Evolutionary conservation across 2,888 invertebrate species (phyloP), one percentile per base, ranked within the genome.

Genomic region (Stramonita haemastoma): DNA sequence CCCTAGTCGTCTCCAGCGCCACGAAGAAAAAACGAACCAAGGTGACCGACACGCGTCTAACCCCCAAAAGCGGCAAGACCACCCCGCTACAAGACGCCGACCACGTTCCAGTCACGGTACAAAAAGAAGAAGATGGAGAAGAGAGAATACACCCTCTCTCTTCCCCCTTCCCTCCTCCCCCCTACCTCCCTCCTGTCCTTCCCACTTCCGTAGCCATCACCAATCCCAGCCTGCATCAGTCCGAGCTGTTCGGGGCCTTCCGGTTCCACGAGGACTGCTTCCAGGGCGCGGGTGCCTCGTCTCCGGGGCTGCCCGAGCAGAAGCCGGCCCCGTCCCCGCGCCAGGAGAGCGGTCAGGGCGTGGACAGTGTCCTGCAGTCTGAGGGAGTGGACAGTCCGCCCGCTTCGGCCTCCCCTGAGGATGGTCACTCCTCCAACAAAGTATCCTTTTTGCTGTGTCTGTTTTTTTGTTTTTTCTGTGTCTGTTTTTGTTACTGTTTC

Each of bases 21-120:
- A 98, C 98, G 96, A 99, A 99, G 97, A 99, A 99, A 96, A 99
- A 99, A 96, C 97, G 99, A 89, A 99, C 99, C 95, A 99, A 99
- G 98, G 96, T 99, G 94, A 99, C 99, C 8, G 96, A 96, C 92
- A 96, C 96, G 2, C 92, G 95, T 32, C 93, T 96, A 84, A 87
- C 86, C 32, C 95, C 95, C 26, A 95, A 95, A 8, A 94, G 95
- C 56, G 94, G 95, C 56, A 94, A 95, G 66, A 17, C 81, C 81
- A 36, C 26, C 46, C 26, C 46, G 46, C 22, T 5, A 4, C 77
- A 2, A 19, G 34, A 79, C 77, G 11, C 46, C 6, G 81, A 83
- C 22, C 32, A 22, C 5, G 34, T 19, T 32, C 93, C 98, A 98
- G 5, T 6, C 46, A 93, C 99, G 99, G 96, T 99, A 99, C 96